phyloP scores from a whole-genome alignment of 2,797 vertebrate species.

The Cuculus canorus region DNA sequence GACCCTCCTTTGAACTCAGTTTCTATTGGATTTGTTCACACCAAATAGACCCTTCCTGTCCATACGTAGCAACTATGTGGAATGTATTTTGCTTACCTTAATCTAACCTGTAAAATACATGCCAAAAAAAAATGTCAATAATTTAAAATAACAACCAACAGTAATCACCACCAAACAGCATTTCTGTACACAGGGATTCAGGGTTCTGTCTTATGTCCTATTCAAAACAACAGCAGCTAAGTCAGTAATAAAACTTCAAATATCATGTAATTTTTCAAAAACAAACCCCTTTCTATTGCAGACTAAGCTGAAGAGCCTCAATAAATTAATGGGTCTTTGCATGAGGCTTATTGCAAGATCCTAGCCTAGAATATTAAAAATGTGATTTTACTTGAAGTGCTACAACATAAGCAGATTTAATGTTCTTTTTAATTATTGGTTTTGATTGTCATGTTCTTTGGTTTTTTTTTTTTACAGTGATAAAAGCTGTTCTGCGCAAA shows the following conservation, averaged over 20 bases:
- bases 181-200: not conserved
- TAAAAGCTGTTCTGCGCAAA: not conserved
- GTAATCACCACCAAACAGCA: not conserved
- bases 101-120: not conserved
- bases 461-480: not conserved
- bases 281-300: not conserved
- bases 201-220: not conserved
- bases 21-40: not conserved
- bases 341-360: not conserved
- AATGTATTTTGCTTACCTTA: not conserved
- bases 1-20: not conserved
- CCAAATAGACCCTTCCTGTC: not conserved
- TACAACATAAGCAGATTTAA: not conserved
- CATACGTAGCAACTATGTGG: not conserved
- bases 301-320: not conserved
- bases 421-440: not conserved
- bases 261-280: not conserved
- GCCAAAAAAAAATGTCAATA: not conserved
- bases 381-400: not conserved
- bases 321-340: not conserved
- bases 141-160: not conserved
- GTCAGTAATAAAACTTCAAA: not conserved
- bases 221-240: not conserved
- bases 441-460: not conserved
- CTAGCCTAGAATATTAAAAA: not conserved